Evolutionary conservation across 2,888 invertebrate genomes (phyloP), one percentile per base, ranked within the genome.

Genomic region (Eristalinus sepulchralis): DNA sequence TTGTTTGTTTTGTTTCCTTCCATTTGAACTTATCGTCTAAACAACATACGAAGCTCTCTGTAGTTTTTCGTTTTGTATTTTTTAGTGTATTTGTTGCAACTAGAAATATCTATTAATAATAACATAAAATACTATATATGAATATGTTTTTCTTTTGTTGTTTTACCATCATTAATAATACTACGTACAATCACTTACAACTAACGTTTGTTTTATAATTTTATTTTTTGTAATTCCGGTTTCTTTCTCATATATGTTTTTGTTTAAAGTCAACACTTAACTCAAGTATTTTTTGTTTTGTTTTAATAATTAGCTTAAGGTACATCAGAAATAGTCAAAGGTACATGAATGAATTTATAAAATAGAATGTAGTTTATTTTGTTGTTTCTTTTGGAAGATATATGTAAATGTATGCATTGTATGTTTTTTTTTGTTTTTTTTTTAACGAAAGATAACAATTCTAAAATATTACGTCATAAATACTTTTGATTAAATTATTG

Each of bases 281-380:
- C 10, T 72, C 33, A 57, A 17, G 24, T 31, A 31, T 31, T 60
- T 9, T 59, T 47, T 70, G 36, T 22, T 36, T 64, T 34, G 20
- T 63, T 34, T 36, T 31, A 36, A 34, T 39, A 77, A 53, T 68
- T 71, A 55, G 11, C 36, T 63, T 79, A 79, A 72, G 79, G 79
- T 79, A 72, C 79, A 71, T 78, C 55, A 53, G 64, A 71, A 66
- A 66, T 57, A 71, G 64, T 78, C 71, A 71, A 71, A 78, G 70
- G 59, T 78, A 64, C 64, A 47, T 71, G 20, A 59, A 72, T 78
- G 47, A 72, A 66, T 79, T 5, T 66, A 67, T 72, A 67, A 53
- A 70, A 71, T 47, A 53, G 66, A 67, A 60, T 67, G 53, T 11
- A 75, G 36, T 73, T 59, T 13, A 59, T 64, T 27, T 67, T 67